phyloP scores from a whole-genome alignment of 2,113 vertebrate genomes.

The Thalassoma bifasciatum region DNA sequence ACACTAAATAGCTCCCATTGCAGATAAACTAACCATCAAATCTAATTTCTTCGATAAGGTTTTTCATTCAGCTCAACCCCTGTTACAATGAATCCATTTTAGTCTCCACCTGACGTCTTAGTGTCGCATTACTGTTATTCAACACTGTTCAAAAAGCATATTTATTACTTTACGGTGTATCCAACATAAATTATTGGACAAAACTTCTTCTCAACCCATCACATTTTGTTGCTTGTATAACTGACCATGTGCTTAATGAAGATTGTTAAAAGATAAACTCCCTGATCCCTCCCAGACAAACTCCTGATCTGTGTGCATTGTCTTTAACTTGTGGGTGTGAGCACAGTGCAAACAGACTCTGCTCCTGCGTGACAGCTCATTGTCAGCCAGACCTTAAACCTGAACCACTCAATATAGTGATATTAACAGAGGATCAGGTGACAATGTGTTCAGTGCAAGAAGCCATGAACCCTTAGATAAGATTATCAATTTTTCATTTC shows the following conservation, averaged over 20 bases:
- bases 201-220: too few species aligned
- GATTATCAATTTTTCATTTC: not conserved
- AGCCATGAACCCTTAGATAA: not conserved
- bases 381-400: constrained; percentile 9
- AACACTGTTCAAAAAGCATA: too few species aligned
- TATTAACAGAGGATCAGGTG: not conserved
- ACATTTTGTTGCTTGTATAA: too few species aligned
- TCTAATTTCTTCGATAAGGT: constrained; percentile 25
- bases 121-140: too few species aligned
- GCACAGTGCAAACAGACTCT: not conserved
- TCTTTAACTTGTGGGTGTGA: constrained; percentile 6
- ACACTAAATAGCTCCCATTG: constrained; percentile 17
- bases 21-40: constrained; percentile 21
- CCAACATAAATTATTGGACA: too few species aligned
- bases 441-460: not conserved
- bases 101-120: not conserved
- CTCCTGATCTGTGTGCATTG: not conserved
- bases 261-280: too few species aligned
- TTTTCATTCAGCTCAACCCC: constrained; percentile 1
- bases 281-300: not conserved
- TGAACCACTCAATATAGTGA: constrained; percentile 26
- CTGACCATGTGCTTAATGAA: too few species aligned
- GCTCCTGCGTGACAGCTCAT: not conserved
- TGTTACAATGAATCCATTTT: not conserved
- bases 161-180: too few species aligned